phyloP scores from a whole-genome alignment of 2,113 vertebrate species.

The Chionis minor region DNA sequence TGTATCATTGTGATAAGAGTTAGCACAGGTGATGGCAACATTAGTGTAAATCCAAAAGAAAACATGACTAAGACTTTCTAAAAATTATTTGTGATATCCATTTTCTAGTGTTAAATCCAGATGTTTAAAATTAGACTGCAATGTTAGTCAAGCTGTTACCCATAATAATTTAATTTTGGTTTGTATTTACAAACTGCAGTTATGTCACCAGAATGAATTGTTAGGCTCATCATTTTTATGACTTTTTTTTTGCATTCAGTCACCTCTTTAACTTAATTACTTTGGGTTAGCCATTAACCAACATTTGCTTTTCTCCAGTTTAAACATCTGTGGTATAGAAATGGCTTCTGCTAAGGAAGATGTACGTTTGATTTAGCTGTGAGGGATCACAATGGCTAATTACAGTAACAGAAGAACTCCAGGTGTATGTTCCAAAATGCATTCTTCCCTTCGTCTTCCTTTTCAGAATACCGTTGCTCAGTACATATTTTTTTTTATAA shows the following conservation, averaged over 20 bases:
- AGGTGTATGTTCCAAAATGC: neutral
- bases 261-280: neutral
- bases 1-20: neutral
- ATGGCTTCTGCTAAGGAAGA: neutral
- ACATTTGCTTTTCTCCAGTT: neutral
- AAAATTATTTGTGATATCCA: neutral
- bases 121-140: neutral
- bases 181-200: neutral
- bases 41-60: neutral
- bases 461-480: neutral
- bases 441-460: neutral
- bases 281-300: neutral
- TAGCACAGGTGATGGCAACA: neutral
- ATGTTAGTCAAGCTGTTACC: neutral
- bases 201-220: neutral
- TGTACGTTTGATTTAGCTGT: neutral
- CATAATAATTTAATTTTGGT: neutral
- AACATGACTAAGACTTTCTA: neutral
- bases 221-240: neutral
- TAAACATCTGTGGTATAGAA: neutral
- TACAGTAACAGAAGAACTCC: neutral
- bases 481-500: neutral
- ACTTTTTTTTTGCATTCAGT: neutral
- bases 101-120: neutral
- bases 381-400: neutral